These are phyloP conservation scores for honey bee (Apis mellifera) DNA, from an alignment of 1,140 invertebrate species.

Conservation along the genomic window Amel_HAv3.1 CM009932.2:13705001-13705500, in stretches of 20 bases:
- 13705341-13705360: slow-evolving; percentile 10
- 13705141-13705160: neutral
- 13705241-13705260: neutral
- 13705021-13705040: neutral
- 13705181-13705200: neutral
- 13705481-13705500: neutral
- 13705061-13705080: neutral
- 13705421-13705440: neutral
- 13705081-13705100: neutral
- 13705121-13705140: too few relatives aligned
- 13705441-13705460: slow-evolving; percentile 1
- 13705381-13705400: neutral
- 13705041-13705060: neutral
- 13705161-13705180: neutral
- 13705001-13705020: slow-evolving; percentile 1
- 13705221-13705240: neutral
- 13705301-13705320: slow-evolving; percentile 31
- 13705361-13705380: slow-evolving; percentile 1
- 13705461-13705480: neutral
- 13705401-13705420: neutral
- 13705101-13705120: too few relatives aligned
- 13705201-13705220: neutral
- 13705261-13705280: slow-evolving; percentile 1
- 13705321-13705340: slow-evolving; percentile 18
- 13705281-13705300: slow-evolving; percentile 41